Evolutionary conservation across 2,888 invertebrate genomes (phyloP), one percentile per base, ranked within the genome.

Genomic region (Marronus borbonicus): DNA sequence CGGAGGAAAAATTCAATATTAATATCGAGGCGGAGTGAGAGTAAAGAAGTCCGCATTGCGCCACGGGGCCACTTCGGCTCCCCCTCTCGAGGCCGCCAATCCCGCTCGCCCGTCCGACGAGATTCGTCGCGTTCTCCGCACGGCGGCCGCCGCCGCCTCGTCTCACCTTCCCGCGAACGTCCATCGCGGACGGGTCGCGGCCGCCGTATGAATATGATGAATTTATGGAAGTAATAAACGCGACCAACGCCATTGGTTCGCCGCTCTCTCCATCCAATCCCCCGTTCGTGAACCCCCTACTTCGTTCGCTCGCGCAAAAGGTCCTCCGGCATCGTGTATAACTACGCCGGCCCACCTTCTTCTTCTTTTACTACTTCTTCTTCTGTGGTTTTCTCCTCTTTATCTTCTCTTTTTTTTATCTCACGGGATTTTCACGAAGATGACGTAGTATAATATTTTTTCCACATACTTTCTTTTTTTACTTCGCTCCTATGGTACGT

Each of bases 211-310:
- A 88, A 87, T 89, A 89, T 89, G 88, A 89, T 89, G 87, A 86
- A 94, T 94, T 94, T 94, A 94, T 94, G 93, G 93, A 94, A 93
- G 93, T 94, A 93, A 94, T 93, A 93, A 92, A 92, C 92, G 90
- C 90, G 90, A 89, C 90, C 89, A 17, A 55, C 90, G 90, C 91
- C 90, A 93, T 93, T 93, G 93, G 93, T 90, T 10, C 90, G 88
- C 65, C 39, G 78, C 17, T 55, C 31, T 70, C 55, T 55, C 70
- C 70, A 55, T 70, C 55, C 70, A 58, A 55, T 52, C 20, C 20
- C 55, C 8, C 55, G 55, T 10, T 14, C 52, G 20, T 2, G 55
- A 55, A 55, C 20, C 55, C 17, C 20, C 55, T 20, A 20, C 55
- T 8, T 55, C 55, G n/a, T 52, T n/a, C 55, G 20, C n/a, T 17